These are phyloP conservation scores for Psylliodes chrysocephalus DNA, from an alignment of 2,888 invertebrate species.

Conservation along the genomic window DNA sequence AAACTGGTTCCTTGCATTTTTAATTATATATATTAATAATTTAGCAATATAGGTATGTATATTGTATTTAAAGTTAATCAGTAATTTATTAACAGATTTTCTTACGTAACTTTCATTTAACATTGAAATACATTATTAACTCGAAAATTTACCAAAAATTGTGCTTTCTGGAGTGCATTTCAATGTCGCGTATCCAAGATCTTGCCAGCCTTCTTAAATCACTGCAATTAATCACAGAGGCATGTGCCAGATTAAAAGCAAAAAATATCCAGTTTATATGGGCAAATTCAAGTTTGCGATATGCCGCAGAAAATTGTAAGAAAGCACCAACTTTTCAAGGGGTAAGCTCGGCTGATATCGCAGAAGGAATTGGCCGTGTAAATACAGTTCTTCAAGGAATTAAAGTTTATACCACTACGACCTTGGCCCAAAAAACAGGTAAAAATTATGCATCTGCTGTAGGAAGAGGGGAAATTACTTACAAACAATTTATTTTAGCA, in stretches of 20 bases:
- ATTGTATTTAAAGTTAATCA: too few relatives aligned
- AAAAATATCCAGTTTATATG: slow-evolving; percentile 70
- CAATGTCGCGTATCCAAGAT: slow-evolving; percentile 73
- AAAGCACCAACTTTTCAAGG: slow-evolving; percentile 27
- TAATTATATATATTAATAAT: too few relatives aligned
- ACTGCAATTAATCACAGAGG: slow-evolving; percentile 74
- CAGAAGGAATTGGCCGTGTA: slow-evolving; percentile 72
- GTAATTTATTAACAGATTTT: too few relatives aligned
- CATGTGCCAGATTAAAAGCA: slow-evolving; percentile 74
- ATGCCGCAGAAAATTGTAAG: slow-evolving; percentile 54
- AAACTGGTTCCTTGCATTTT: too few relatives aligned
- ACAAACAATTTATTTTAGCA: too few relatives aligned
- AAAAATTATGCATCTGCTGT: too few relatives aligned
- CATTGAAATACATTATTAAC: too few relatives aligned
- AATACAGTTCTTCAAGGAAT: slow-evolving; percentile 78
- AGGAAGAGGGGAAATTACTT: too few relatives aligned
- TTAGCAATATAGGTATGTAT: too few relatives aligned
- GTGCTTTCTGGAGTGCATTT: background rate
- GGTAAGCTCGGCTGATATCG: slow-evolving; percentile 50
- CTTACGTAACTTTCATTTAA: too few relatives aligned
- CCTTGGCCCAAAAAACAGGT: slow-evolving; percentile 47
- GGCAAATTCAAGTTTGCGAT: slow-evolving; percentile 76
- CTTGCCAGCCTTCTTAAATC: slow-evolving; percentile 75
- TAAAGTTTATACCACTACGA: slow-evolving; percentile 66
- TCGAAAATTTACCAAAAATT: background rate